These are phyloP conservation scores for Zalophus californianus DNA, from an alignment of 2,797 vertebrate species.

Conservation along the genomic window DNA sequence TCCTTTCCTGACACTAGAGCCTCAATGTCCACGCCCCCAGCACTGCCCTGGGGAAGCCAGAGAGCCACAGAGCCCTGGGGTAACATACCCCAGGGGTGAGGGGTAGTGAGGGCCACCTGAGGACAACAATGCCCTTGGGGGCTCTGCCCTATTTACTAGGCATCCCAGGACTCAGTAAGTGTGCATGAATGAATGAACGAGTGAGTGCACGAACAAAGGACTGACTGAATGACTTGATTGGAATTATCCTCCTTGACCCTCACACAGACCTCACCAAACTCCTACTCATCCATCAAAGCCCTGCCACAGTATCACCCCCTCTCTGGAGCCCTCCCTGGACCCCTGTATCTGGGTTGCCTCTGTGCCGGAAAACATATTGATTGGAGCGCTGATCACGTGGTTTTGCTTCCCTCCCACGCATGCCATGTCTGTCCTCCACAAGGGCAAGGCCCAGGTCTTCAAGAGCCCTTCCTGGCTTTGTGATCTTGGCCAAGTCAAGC, in stretches of 20 bases:
- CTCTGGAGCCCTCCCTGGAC: not conserved
- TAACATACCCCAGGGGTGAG: too few relatives aligned
- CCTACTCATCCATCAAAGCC: not conserved
- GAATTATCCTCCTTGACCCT: not conserved
- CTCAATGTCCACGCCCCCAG: not conserved
- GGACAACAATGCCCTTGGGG: not conserved
- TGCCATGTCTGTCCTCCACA: not conserved
- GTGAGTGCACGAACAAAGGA: not conserved
- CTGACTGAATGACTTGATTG: not conserved
- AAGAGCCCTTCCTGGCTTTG: not conserved
- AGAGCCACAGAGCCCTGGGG: not conserved
- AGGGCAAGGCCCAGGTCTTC: not conserved
- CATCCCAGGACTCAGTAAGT: not conserved
- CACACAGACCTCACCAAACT: not conserved
- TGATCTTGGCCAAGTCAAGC: not conserved
- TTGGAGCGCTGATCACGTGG: not conserved
- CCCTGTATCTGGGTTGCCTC: not conserved
- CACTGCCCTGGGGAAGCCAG: not conserved
- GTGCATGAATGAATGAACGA: not conserved
- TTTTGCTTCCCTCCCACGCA: not conserved
- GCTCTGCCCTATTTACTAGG: too few relatives aligned
- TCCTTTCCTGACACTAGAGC: not conserved
- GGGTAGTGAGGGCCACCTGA: not conserved
- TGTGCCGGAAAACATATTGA: not conserved
- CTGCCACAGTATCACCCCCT: not conserved